phyloP scores from a whole-genome alignment of 2,113 vertebrate species.

The Stegostoma tigrinum region DNA sequence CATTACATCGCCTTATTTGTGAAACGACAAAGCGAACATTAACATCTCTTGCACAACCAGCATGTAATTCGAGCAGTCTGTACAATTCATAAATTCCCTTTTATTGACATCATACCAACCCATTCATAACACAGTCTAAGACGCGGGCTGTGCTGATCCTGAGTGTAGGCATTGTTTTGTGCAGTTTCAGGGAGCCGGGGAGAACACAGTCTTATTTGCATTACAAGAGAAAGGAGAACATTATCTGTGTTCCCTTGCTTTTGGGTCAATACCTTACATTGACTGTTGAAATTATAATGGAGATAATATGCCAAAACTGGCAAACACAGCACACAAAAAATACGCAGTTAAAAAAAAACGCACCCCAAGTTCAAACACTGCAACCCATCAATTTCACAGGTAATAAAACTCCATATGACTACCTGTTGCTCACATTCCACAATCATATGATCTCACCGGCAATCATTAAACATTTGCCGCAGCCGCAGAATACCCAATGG shows the following conservation, averaged over 20 bases:
- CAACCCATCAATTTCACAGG: neutral
- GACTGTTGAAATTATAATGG: neutral
- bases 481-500: neutral
- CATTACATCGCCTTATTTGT: neutral
- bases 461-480: slow-evolving; percentile 7
- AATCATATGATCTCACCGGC: neutral
- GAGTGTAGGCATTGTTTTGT: neutral
- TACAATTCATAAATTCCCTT: neutral
- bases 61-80: neutral
- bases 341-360: neutral
- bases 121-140: neutral
- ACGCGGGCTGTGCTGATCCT: neutral
- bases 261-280: no score
- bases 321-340: neutral
- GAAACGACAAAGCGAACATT: neutral
- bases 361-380: neutral
- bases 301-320: no score
- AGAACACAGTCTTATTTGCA: neutral
- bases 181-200: neutral
- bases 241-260: neutral
- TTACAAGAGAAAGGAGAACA: neutral
- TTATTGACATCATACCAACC: neutral
- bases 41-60: neutral
- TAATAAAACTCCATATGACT: neutral
- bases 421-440: slow-evolving; percentile 22